These are phyloP conservation scores for Microtus ochrogaster DNA, from an alignment of 2,113 vertebrate genomes.

Conservation along the genomic window DNA sequence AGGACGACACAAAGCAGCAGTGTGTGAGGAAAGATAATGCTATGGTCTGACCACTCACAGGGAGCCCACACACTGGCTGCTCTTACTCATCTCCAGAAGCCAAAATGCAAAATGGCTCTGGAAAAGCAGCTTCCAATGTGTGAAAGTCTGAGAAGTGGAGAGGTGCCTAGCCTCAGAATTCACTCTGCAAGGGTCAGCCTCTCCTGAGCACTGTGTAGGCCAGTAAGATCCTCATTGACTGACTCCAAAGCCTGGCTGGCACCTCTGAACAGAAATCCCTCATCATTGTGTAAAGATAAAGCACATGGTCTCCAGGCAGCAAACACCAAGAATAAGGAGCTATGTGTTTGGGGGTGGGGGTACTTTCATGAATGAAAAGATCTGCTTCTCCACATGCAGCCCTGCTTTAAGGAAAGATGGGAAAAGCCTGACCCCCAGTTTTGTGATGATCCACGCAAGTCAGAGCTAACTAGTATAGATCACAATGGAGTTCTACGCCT, in stretches of 20 bases:
- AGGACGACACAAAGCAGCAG: constrained; percentile 54
- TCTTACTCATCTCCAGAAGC: constrained; percentile 9
- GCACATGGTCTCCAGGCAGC: constrained; percentile 48
- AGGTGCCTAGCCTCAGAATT: background rate
- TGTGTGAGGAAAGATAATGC: constrained; percentile 56
- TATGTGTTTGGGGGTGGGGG: background rate
- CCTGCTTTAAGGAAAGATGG: background rate
- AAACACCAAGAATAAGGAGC: constrained; percentile 5
- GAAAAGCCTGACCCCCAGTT: background rate
- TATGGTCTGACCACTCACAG: background rate
- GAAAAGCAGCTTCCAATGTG: background rate
- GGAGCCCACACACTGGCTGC: background rate
- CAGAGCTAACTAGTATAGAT: background rate
- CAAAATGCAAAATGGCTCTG: background rate
- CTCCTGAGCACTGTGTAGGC: background rate
- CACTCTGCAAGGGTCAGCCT: background rate
- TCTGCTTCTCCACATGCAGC: background rate
- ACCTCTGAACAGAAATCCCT: constrained; percentile 12
- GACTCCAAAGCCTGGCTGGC: constrained; percentile 40
- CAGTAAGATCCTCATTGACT: background rate
- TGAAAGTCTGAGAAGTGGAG: background rate
- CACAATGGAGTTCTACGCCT: background rate
- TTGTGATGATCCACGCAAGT: background rate
- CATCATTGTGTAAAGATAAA: constrained; percentile 9
- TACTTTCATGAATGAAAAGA: background rate